Evolutionary conservation across 2,113 vertebrate species (phyloP).

Genomic region (Callaeas wilsoni): DNA sequence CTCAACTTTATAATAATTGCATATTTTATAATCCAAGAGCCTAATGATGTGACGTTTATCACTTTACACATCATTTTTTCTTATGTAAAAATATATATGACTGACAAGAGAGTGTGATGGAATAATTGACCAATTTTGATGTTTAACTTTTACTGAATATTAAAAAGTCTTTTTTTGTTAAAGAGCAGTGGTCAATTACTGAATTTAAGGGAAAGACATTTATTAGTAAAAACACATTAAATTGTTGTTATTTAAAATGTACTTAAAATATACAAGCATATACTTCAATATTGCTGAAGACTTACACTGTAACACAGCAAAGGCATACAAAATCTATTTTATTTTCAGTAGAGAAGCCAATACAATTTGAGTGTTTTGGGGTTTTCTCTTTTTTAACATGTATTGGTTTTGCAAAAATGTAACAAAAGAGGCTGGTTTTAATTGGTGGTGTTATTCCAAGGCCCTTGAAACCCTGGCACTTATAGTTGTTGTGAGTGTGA

Average conservation of each 20-base stretch:
- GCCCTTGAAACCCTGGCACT: conserved; percentile 1
- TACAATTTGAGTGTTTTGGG: background rate
- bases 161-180: background rate
- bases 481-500: background rate
- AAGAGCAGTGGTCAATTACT: background rate
- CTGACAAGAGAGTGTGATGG: background rate
- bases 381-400: background rate
- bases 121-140: background rate
- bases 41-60: background rate
- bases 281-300: background rate
- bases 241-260: background rate
- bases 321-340: background rate
- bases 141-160: background rate
- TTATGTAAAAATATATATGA: background rate
- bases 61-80: background rate
- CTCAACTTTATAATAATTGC: background rate
- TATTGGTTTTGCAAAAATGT: background rate
- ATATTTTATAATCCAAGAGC: background rate
- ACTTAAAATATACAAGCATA: background rate
- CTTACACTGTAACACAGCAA: background rate
- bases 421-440: background rate
- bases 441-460: background rate
- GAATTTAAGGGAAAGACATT: background rate
- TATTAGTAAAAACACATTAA: background rate
- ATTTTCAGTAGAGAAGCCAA: background rate